Evolutionary conservation across 2,797 vertebrate genomes (phyloP), one percentile per base, ranked within the genome.

Genomic region (Acipenser oxyrinchus): DNA sequence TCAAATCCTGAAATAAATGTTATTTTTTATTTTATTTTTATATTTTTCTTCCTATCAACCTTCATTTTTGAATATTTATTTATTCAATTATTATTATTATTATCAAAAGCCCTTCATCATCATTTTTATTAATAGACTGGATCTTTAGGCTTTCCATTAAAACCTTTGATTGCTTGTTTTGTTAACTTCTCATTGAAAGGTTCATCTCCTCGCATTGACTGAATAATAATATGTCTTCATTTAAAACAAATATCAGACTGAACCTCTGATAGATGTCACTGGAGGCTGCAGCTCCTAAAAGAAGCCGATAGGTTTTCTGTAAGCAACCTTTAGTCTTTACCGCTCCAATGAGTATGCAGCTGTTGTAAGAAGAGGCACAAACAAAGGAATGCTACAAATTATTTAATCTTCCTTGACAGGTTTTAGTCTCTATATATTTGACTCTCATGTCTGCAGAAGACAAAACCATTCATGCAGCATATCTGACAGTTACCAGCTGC

Each of bases 351-450:
- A 51, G 50, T 13, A 18, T 12, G 55, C 23, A 49, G n/a, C 51
- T 37, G 61, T 73, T 69, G 69, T 76, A 75, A 4, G 0, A 69
- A 71, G 57, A 52, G 0, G 1, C 66, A n/a, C 60, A 73, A 68
- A 68, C 70, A 63, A 55, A 57, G 65, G 37, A 64, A 65, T 48
- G 59, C 5, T 58, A 11, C 68, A 48, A 64, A 69, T 72, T 68
- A 37, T 49, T 53, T 77, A 71, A 76, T 79, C 8, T 10, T 76
- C 63, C 55, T 48, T 74, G 75, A 75, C 4, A 75, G 59, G 6
- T 72, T 72, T 68, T 57, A 69, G 55, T 71, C 51, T 51, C 7
- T 70, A 65, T 70, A 72, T 71, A 69, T 68, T 10, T 1, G 13
- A 5, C 63, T 49, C 67, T 73, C 60, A 74, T 18, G 7, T 75